Evolutionary conservation across 2,888 invertebrate genomes (phyloP).

Genomic region (Polylopha cassiicola): DNA sequence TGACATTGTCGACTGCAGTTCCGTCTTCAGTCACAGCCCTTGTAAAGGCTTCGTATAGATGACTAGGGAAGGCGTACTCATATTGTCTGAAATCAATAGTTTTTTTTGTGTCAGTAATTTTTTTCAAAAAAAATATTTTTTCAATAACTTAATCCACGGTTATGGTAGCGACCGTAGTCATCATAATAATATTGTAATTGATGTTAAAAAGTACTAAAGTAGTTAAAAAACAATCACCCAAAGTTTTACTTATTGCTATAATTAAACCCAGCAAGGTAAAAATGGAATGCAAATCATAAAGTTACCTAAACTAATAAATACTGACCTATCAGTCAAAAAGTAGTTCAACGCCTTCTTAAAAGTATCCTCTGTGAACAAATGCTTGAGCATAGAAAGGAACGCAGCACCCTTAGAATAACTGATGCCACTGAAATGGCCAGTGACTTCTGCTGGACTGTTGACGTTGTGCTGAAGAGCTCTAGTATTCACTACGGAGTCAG

Average conservation of each 20-base stretch:
- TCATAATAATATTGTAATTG: no score
- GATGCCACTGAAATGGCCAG: slow-evolving; percentile 80
- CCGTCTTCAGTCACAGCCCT: slow-evolving; percentile 46
- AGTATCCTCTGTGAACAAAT: slow-evolving; percentile 71
- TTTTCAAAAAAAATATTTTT: no score
- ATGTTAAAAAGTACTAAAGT: no score
- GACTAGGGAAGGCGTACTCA: slow-evolving; percentile 52
- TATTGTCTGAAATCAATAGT: slow-evolving; percentile 51
- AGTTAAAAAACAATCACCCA: no score
- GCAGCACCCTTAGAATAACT: slow-evolving; percentile 82
- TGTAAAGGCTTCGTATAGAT: slow-evolving; percentile 50
- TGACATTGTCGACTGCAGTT: slow-evolving; percentile 23
- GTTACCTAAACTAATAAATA: not conserved
- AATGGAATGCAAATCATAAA: no score
- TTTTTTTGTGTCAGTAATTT: no score
- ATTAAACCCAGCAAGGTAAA: no score
- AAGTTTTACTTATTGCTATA: no score
- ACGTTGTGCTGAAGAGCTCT: slow-evolving; percentile 79
- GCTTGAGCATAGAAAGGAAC: slow-evolving; percentile 81
- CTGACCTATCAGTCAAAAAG: slow-evolving; percentile 71
- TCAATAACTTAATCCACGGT: no score
- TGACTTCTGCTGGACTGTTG: slow-evolving; percentile 78
- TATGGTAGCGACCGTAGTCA: no score
- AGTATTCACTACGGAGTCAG: slow-evolving; percentile 49
- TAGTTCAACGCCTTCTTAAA: slow-evolving; percentile 75